Evolutionary conservation across 2,888 invertebrate species (phyloP).

Genomic region (Erebia epiphron): DNA sequence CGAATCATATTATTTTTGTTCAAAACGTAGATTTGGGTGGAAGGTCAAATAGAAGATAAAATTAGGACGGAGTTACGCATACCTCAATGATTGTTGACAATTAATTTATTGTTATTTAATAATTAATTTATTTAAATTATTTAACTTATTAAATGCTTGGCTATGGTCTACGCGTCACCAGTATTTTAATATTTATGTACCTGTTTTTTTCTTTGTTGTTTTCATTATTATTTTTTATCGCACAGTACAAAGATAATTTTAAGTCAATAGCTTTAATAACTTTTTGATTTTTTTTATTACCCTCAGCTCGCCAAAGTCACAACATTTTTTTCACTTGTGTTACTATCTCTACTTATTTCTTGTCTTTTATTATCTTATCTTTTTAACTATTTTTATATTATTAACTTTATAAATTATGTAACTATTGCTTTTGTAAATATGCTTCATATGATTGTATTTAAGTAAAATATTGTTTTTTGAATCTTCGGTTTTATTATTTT

Average conservation of each 20-base stretch:
- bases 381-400: slow-evolving; percentile 51
- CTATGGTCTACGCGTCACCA: slow-evolving; percentile 41
- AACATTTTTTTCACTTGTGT: background rate
- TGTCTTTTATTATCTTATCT: slow-evolving; percentile 37
- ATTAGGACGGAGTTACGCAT: slow-evolving; percentile 48
- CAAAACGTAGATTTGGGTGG: background rate
- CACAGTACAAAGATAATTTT: slow-evolving; percentile 64
- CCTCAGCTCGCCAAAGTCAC: slow-evolving; percentile 44
- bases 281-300: slow-evolving; percentile 37
- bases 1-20: background rate
- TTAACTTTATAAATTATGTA: slow-evolving; percentile 46
- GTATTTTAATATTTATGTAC: slow-evolving; percentile 40
- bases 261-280: slow-evolving; percentile 65
- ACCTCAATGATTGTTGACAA: slow-evolving; percentile 65
- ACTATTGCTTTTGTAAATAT: slow-evolving; percentile 74
- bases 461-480: slow-evolving; percentile 71
- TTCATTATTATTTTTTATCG: slow-evolving; percentile 42
- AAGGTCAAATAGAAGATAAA: background rate
- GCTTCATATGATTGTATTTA: slow-evolving; percentile 68
- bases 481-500: slow-evolving; percentile 53
- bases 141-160: slow-evolving; percentile 44
- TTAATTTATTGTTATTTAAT: slow-evolving; percentile 73
- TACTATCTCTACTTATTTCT: background rate
- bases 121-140: slow-evolving; percentile 74
- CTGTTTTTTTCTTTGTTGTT: slow-evolving; percentile 37